A percentile compares a stretch with the other conserved stretches of the same genome.
phyloP scores from a whole-genome alignment of 1,140 invertebrate species.

The Drosophila asahinai region DNA sequence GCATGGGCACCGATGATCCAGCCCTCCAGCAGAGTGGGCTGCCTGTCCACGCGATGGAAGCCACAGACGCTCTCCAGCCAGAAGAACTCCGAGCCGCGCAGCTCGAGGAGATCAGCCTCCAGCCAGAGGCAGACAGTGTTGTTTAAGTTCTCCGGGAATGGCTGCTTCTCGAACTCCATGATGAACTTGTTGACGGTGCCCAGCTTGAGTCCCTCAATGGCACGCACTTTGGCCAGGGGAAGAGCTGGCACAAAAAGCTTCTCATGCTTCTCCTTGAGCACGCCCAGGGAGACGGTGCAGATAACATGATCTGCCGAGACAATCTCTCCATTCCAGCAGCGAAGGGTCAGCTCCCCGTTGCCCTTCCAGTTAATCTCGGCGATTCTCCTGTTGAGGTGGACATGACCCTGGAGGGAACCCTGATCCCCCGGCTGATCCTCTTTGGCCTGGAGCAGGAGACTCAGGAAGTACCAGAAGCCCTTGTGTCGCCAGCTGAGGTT shows the following conservation, averaged over 20 bases:
- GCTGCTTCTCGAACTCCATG: slow-evolving; percentile 88
- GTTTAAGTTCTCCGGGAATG: slow-evolving; percentile 87
- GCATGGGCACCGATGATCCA: slow-evolving; percentile 87
- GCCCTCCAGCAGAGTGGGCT: slow-evolving; percentile 89
- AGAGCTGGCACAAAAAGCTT: slow-evolving; percentile 88
- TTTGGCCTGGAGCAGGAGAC: slow-evolving; percentile 86
- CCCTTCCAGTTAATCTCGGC: slow-evolving; percentile 85
- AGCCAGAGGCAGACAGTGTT: slow-evolving; percentile 86
- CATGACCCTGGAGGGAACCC: slow-evolving; percentile 69
- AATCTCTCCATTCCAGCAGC: slow-evolving; percentile 87
- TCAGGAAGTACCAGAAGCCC: slow-evolving; percentile 87
- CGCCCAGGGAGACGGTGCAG: slow-evolving; percentile 89
- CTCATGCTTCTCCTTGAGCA: slow-evolving; percentile 88
- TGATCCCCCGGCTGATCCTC: slow-evolving; percentile 33
- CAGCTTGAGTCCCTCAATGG: slow-evolving; percentile 89
- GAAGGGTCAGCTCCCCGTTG: slow-evolving; percentile 75
- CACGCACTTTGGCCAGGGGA: slow-evolving; percentile 87
- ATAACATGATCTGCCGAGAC: slow-evolving; percentile 89
- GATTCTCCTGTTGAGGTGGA: slow-evolving; percentile 86
- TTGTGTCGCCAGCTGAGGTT: slow-evolving; percentile 87
- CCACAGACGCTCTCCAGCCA: slow-evolving; percentile 89
- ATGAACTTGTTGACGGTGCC: slow-evolving; percentile 92
- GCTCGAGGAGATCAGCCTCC: slow-evolving; percentile 83
- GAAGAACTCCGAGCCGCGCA: slow-evolving; percentile 62
- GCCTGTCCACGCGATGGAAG: slow-evolving; percentile 88